Evolutionary conservation across 1,140 invertebrate species (phyloP).

Genomic region (Drosophila miranda): DNA sequence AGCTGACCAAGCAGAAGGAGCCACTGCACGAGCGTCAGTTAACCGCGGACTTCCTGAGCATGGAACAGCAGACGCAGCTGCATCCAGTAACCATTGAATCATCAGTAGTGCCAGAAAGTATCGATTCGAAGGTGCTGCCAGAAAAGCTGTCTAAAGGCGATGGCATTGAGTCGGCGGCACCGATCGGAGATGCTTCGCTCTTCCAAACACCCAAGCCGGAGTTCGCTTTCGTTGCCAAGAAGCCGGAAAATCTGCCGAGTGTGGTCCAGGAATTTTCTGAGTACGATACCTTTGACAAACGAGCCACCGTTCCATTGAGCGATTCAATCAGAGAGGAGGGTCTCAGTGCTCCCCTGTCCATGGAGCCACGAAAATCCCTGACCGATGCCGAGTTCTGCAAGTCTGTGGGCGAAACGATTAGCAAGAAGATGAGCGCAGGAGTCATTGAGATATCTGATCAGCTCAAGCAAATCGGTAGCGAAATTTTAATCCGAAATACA

Average conservation of each 20-base stretch:
- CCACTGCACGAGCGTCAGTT: constrained; percentile 51
- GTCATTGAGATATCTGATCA: constrained; percentile 77
- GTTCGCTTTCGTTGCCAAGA: constrained; percentile 58
- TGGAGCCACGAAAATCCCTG: constrained; percentile 76
- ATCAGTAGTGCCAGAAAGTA: not conserved
- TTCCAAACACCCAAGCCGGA: constrained; percentile 52
- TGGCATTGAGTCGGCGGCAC: constrained; percentile 73
- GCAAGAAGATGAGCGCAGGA: constrained; percentile 81
- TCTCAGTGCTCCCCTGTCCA: constrained; percentile 52
- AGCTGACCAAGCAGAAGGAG: constrained; percentile 14
- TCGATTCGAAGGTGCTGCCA: constrained; percentile 6
- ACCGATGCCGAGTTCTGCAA: constrained; percentile 82
- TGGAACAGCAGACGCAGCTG: constrained; percentile 63
- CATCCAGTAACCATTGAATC: constrained; percentile 9
- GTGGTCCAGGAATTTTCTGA: constrained; percentile 3
- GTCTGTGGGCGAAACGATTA: constrained; percentile 79
- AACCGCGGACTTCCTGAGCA: constrained; percentile 66
- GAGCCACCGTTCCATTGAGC: constrained; percentile 44
- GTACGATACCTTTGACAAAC: constrained; percentile 46
- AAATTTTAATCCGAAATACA: not conserved
- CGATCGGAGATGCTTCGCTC: constrained; percentile 55
- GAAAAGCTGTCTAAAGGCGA: constrained; percentile 33
- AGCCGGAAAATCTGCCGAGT: constrained; percentile 41
- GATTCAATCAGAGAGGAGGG: constrained; percentile 49
- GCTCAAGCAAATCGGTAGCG: constrained; percentile 66